Percentiles rank a stretch among this genome's conserved stretches.
Conservation (phyloP, 2,888 invertebrate genomes). For the Nomada fucata region DNA sequence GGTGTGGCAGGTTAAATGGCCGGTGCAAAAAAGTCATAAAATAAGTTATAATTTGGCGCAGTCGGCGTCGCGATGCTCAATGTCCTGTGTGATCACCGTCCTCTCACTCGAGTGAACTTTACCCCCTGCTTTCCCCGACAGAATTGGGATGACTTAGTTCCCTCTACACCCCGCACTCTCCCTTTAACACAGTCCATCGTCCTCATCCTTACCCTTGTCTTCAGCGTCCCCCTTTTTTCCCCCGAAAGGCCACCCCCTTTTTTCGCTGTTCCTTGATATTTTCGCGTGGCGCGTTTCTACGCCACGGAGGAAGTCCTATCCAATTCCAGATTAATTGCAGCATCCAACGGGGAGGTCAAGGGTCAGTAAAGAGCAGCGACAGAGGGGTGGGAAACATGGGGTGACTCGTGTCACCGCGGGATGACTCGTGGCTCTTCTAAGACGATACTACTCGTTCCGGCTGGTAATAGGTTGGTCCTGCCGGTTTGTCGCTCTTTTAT, state of each 20-base stretch:
- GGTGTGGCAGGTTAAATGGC: slow-evolving; percentile 81
- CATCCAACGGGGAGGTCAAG: slow-evolving; percentile 67
- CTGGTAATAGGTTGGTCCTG: slow-evolving; percentile 26
- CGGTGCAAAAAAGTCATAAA: slow-evolving; percentile 84
- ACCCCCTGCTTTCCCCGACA: slow-evolving; percentile 69
- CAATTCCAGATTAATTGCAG: slow-evolving; percentile 81
- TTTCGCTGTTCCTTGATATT: slow-evolving; percentile 18
- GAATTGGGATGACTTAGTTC: slow-evolving; percentile 65
- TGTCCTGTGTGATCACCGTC: slow-evolving; percentile 84
- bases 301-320: slow-evolving; percentile 69
- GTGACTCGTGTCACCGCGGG: slow-evolving; percentile 45
- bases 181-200: not conserved
- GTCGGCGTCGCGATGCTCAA: slow-evolving; percentile 82
- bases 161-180: slow-evolving; percentile 6
- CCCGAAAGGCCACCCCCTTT: not conserved
- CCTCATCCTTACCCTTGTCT: not conserved
- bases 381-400: slow-evolving; percentile 26
- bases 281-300: slow-evolving; percentile 28
- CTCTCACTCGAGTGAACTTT: slow-evolving; percentile 82
- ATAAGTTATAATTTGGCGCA: slow-evolving; percentile 84
- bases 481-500: slow-evolving; percentile 6
- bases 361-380: slow-evolving; percentile 50
- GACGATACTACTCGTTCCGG: slow-evolving; percentile 2
- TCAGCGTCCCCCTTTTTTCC: not conserved
- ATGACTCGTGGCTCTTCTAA: not conserved